Evolutionary conservation across 2,113 vertebrate species (phyloP), one percentile per base, ranked within the genome.

Genomic region (Ploceus nigricollis): DNA sequence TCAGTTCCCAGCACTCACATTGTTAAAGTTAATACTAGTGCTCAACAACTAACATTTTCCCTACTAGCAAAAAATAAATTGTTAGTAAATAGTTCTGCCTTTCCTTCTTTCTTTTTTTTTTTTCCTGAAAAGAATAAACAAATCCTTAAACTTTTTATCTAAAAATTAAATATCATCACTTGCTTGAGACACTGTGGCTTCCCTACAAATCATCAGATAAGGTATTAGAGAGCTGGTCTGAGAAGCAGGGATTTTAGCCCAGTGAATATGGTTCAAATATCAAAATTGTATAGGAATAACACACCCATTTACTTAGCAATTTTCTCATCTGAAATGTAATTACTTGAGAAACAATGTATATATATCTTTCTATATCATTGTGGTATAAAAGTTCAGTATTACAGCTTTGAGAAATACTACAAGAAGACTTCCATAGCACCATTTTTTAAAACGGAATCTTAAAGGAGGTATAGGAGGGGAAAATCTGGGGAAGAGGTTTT

Each of bases 291-390:
- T 33, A 80, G 27, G 13, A 85, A 56, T 68, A 78, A 30, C 28
- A 70, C 6, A 50, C 16, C 21, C 10, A 37, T 90, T 87, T 58
- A n/a, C 33, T 27, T 50, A 42, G 6, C 6, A 82, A 11, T 73
- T 79, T 89, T 85, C 33, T 76, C n/a, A 85, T 68, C 35, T 63
- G 51, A 91, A 94, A 84, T 15, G 10, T 51, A 82, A 82, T 70
- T 31, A 63, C 27, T 61, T 61, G 30, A 84, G 44, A 81, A 87
- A 12, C 47, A 42, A 13, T 5, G 4, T 8, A 6, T 8, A 27
- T 35, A 22, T 15, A 35, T 31, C 3, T 76, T 42, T 58, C 37
- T 27, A 7, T 37, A 51, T 31, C 16, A 51, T 68, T 60, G 15
- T 31, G 30, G 13, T 39, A 56, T 48, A 82, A 42, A 13, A 51